Conservation (phyloP, 2,113 vertebrate genomes). For the Pholis gunnellus region DNA sequence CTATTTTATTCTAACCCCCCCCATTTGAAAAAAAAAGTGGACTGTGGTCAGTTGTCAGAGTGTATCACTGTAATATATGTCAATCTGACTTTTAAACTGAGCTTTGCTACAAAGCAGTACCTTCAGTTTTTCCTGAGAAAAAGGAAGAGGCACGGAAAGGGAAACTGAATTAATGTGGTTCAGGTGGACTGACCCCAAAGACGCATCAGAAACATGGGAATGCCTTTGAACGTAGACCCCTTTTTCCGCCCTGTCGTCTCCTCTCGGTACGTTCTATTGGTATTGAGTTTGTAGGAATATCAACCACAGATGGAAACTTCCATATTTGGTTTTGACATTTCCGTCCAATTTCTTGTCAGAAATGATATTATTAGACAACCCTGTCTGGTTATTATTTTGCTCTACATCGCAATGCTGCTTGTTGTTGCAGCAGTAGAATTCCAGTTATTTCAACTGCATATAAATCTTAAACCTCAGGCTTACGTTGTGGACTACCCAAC, state of each 20-base stretch:
- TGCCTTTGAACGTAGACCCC: conserved; percentile 59
- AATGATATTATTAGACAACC: conserved; percentile 7
- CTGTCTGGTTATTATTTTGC: background rate
- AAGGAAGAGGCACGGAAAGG: conserved; percentile 44
- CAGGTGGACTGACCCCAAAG: conserved; percentile 59
- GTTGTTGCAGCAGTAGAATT: background rate
- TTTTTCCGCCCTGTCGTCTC: conserved; percentile 39
- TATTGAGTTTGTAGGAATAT: conserved; percentile 45
- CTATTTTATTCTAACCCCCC: conserved; percentile 48
- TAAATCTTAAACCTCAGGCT: background rate
- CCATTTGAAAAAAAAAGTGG: conserved; percentile 28
- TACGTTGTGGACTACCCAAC: background rate
- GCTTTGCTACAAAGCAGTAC: conserved; percentile 66
- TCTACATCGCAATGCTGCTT: background rate
- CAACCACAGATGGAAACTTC: conserved; percentile 50
- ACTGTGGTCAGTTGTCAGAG: conserved; percentile 71
- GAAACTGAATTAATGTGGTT: conserved; percentile 58
- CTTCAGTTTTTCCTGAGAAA: conserved; percentile 32
- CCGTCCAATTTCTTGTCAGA: conserved; percentile 1
- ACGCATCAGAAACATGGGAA: conserved; percentile 62
- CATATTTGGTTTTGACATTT: conserved; percentile 32
- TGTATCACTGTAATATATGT: conserved; percentile 70
- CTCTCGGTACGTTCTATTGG: conserved; percentile 14
- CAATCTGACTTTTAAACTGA: conserved; percentile 60
- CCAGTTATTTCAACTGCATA: background rate